phyloP scores from a whole-genome alignment of 2,797 vertebrate genomes.

The Amphiprion clarkii region DNA sequence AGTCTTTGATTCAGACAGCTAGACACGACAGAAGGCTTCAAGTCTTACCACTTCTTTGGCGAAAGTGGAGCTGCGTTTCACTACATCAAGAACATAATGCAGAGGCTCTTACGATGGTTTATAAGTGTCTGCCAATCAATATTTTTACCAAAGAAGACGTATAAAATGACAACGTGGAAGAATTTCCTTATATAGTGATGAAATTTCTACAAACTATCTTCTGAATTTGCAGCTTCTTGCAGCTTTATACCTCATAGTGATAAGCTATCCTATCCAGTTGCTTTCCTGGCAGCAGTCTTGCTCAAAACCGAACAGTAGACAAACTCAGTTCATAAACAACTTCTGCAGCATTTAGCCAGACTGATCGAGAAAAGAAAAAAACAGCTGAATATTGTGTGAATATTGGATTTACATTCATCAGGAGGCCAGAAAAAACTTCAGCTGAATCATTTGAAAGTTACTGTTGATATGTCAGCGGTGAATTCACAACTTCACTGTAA shows the following conservation, averaged over 20 bases:
- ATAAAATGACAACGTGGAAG: conserved; percentile 4
- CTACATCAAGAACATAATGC: conserved; percentile 6
- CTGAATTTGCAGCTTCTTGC: conserved; percentile 1
- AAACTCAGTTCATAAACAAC: neutral
- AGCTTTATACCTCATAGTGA: neutral
- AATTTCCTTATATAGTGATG: neutral
- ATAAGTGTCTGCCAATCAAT: conserved; percentile 36
- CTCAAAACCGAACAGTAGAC: neutral
- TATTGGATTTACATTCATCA: too few relatives aligned
- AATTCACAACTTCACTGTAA: neutral
- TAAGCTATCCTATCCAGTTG: neutral
- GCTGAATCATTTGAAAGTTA: neutral
- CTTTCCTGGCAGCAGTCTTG: neutral
- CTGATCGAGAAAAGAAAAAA: neutral
- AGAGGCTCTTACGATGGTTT: conserved; percentile 32
- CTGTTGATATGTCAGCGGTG: neutral
- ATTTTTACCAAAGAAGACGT: conserved; percentile 3
- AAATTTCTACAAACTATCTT: neutral
- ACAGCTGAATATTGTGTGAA: too few relatives aligned
- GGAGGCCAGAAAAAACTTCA: neutral
- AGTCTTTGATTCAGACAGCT: conserved; percentile 60
- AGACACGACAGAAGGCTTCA: conserved; percentile 63
- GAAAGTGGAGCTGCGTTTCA: conserved; percentile 59
- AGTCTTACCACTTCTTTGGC: conserved; percentile 46
- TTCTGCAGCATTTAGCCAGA: neutral